Evolutionary conservation across 2,797 vertebrate genomes (phyloP).

Genomic region (Myripristis jacobus): DNA sequence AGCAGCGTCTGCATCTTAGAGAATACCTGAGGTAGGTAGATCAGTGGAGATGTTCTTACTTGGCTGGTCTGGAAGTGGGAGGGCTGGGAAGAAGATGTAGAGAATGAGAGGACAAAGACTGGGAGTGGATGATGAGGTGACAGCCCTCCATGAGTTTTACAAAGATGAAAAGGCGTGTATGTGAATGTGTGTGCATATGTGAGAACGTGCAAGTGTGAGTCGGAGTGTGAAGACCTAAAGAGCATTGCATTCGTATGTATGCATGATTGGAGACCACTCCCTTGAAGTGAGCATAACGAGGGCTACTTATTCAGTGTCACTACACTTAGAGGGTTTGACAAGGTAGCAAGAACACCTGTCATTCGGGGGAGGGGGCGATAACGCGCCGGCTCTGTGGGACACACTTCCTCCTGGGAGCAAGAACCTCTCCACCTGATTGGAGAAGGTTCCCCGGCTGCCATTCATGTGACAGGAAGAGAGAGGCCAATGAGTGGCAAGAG

Average conservation of each 20-base stretch:
- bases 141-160: conserved; percentile 29
- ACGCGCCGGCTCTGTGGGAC: conserved; percentile 9
- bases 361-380: conserved; percentile 7
- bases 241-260: too few relatives aligned
- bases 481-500: conserved; percentile 25
- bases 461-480: conserved; percentile 46
- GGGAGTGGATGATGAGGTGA: conserved; percentile 44
- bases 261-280: conserved; percentile 13
- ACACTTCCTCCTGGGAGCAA: not conserved
- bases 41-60: conserved; percentile 43
- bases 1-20: conserved; percentile 24
- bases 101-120: conserved; percentile 36
- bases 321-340: conserved; percentile 11
- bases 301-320: conserved; percentile 11
- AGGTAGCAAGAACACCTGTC: not conserved
- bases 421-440: not conserved
- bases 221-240: not conserved
- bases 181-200: conserved; percentile 13
- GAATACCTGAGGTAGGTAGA: conserved; percentile 41
- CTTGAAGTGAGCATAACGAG: conserved; percentile 13
- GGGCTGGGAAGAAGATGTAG: too few relatives aligned
- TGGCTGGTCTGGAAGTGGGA: conserved; percentile 15
- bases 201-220: conserved; percentile 10
- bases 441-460: conserved; percentile 5
- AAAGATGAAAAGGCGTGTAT: conserved; percentile 57